phyloP scores from a whole-genome alignment of 2,888 invertebrate genomes.

The Lasioglossum oenotherae region DNA sequence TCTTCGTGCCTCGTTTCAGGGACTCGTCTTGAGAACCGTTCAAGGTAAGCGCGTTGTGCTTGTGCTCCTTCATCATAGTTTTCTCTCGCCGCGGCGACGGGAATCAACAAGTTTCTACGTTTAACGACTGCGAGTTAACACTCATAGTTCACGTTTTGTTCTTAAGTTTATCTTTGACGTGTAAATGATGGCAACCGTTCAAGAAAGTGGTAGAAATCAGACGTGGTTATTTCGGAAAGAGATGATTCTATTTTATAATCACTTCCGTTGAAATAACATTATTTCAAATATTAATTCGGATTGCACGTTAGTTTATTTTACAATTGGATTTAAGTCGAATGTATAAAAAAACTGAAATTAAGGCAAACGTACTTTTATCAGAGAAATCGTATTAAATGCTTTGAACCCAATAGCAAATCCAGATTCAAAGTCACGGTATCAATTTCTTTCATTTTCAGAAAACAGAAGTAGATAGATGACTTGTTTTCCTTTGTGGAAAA shows the following conservation, averaged over 20 bases:
- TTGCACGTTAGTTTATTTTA: background rate
- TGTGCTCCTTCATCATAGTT: background rate
- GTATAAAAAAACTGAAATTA: too few species aligned
- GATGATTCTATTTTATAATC: too few species aligned
- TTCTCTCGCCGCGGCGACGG: background rate
- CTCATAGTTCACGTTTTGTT: background rate
- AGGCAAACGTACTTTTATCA: too few species aligned
- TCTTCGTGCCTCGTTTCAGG: slow-evolving; percentile 9
- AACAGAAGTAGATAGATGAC: too few species aligned
- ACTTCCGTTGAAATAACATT: too few species aligned
- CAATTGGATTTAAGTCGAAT: too few species aligned
- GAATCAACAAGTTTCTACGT: slow-evolving; percentile 54
- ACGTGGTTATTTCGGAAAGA: background rate
- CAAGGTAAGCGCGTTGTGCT: slow-evolving; percentile 26
- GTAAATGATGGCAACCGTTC: background rate
- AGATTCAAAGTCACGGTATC: too few species aligned
- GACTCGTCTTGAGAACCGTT: slow-evolving; percentile 7
- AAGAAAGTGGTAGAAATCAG: background rate
- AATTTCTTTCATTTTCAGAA: too few species aligned
- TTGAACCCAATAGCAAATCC: too few species aligned
- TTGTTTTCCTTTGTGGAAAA: too few species aligned
- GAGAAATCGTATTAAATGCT: too few species aligned
- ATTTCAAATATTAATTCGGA: background rate
- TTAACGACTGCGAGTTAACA: background rate
- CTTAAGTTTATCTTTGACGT: too few species aligned